These are phyloP conservation scores for Salarias fasciatus DNA, from an alignment of 2,797 vertebrate genomes.

Conservation along the genomic window DNA sequence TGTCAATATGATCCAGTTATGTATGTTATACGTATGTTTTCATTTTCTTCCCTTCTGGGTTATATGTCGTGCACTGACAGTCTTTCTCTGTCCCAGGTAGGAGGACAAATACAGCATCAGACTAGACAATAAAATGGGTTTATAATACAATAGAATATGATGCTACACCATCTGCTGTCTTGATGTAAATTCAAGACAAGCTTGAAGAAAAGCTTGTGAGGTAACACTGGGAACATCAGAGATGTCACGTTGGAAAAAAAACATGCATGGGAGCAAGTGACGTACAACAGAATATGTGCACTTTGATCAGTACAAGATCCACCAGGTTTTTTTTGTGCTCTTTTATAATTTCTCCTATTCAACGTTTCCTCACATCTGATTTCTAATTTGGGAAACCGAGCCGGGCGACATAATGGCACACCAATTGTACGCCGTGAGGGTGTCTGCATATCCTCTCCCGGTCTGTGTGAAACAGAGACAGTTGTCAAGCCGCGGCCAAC, in stretches of 20 bases:
- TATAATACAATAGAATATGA: constrained; percentile 21
- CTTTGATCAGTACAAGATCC: background rate
- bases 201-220: constrained; percentile 18
- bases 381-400: constrained; percentile 42
- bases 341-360: constrained; percentile 3
- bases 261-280: constrained; percentile 11
- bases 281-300: constrained; percentile 13
- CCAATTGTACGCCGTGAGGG: constrained; percentile 26
- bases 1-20: constrained; percentile 3
- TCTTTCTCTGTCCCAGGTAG: constrained; percentile 11
- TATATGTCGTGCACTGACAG: constrained; percentile 7
- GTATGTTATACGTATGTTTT: constrained; percentile 1
- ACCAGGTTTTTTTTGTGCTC: no score
- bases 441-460: constrained; percentile 46
- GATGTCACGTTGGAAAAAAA: constrained; percentile 29
- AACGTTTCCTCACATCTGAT: constrained; percentile 28
- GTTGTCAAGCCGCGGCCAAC: constrained; percentile 76
- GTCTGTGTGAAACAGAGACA: constrained; percentile 68
- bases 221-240: constrained; percentile 23
- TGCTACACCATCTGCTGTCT: constrained; percentile 24
- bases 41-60: constrained; percentile 8
- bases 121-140: constrained; percentile 10
- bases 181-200: constrained; percentile 10
- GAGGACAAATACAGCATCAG: constrained; percentile 31
- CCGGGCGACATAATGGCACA: constrained; percentile 31